These are phyloP conservation scores for Cremastinae sp. DNA, from an alignment of 2,888 invertebrate genomes.

Conservation along the genomic window DNA sequence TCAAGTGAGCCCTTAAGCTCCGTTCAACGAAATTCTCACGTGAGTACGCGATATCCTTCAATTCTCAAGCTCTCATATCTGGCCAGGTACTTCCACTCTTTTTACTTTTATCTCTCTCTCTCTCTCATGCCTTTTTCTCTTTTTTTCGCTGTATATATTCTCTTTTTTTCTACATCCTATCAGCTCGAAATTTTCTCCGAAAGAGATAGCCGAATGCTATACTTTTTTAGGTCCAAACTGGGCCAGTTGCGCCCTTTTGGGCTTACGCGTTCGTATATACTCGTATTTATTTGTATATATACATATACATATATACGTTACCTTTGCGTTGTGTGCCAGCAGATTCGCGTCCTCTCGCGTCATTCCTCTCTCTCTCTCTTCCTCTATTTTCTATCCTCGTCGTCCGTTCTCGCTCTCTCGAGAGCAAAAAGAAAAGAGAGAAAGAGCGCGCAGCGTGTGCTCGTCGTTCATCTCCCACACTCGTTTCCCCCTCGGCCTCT, in stretches of 20 bases:
- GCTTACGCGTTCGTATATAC: background rate
- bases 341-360: constrained; percentile 43
- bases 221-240: too few species aligned
- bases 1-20: too few species aligned
- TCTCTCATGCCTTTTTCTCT: too few species aligned
- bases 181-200: too few species aligned
- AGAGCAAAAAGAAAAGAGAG: constrained; percentile 12
- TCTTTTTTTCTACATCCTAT: too few species aligned
- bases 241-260: constrained; percentile 10
- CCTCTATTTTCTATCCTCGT: background rate
- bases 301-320: constrained; percentile 34
- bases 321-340: constrained; percentile 42
- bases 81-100: too few species aligned
- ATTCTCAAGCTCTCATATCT: background rate
- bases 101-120: too few species aligned
- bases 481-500: constrained; percentile 42
- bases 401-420: too few species aligned
- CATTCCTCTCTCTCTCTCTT: constrained; percentile 31
- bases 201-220: too few species aligned
- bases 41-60: background rate
- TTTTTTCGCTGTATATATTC: too few species aligned
- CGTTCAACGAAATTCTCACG: background rate
- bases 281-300: constrained; percentile 11
- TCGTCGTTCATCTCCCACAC: constrained; percentile 54
- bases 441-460: constrained; percentile 60